Conservation (phyloP, 2,113 vertebrate species). For the Sebastes schlegelii region DNA sequence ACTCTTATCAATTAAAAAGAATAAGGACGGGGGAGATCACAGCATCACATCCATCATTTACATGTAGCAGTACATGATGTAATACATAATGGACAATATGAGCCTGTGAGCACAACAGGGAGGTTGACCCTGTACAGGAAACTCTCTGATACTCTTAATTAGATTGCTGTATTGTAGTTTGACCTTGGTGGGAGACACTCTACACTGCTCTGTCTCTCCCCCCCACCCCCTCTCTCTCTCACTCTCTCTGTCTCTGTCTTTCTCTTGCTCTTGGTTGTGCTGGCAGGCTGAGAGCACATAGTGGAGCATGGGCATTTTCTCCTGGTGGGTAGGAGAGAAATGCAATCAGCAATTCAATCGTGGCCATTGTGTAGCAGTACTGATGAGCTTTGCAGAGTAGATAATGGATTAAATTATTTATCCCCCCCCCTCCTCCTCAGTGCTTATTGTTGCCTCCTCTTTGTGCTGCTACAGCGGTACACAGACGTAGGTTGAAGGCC, state of each 20-base stretch:
- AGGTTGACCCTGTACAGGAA: conserved; percentile 75
- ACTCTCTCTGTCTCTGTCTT: conserved; percentile 40
- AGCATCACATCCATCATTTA: conserved; percentile 54
- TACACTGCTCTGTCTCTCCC: conserved; percentile 49
- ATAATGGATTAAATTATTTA: conserved; percentile 99
- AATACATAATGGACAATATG: conserved; percentile 69
- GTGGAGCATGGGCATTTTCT: conserved; percentile 87
- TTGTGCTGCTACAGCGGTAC: conserved; percentile 77
- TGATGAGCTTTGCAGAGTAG: conserved; percentile 94
- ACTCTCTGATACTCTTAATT: conserved; percentile 80
- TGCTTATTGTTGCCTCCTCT: conserved; percentile 81
- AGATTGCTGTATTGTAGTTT: conserved; percentile 82
- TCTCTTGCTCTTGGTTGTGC: conserved; percentile 58
- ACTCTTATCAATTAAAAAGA: conserved; percentile 45
- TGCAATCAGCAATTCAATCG: conserved; percentile 87
- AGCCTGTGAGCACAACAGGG: conserved; percentile 67
- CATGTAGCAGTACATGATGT: conserved; percentile 64
- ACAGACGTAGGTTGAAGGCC: conserved; percentile 92
- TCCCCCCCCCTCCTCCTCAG: conserved; percentile 81
- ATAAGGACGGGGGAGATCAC: conserved; percentile 29
- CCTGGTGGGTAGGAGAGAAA: conserved; percentile 87
- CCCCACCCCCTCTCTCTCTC: conserved; percentile 29
- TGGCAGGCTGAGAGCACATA: conserved; percentile 67
- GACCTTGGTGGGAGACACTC: conserved; percentile 81
- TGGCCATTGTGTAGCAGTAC: conserved; percentile 83